phyloP scores from a whole-genome alignment of 2,113 vertebrate genomes.

The Tiliqua scincoides region DNA sequence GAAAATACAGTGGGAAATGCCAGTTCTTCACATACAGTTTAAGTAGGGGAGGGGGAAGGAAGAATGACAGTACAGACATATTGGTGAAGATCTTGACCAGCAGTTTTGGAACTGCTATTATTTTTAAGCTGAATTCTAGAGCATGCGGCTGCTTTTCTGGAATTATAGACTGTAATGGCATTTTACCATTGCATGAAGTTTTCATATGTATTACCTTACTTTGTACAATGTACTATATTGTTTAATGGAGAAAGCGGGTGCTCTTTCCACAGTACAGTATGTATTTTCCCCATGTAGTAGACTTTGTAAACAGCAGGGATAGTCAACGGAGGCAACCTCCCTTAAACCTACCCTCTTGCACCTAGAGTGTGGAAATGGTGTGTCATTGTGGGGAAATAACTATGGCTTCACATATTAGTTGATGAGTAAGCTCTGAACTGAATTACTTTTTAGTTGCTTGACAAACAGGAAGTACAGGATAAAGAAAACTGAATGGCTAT shows the following conservation, averaged over 20 bases:
- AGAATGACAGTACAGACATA: accelerated
- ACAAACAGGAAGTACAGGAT: constrained; percentile 72
- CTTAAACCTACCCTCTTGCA: background rate
- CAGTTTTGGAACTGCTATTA: background rate
- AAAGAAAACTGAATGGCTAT: constrained; percentile 59
- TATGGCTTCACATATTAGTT: constrained; percentile 42
- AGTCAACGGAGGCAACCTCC: background rate
- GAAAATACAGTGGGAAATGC: too few relatives aligned
- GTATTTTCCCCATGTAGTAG: background rate
- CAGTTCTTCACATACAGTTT: too few relatives aligned
- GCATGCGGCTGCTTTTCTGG: accelerated
- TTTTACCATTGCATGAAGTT: accelerated
- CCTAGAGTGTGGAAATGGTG: accelerated
- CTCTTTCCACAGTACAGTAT: background rate
- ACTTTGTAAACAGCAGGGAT: accelerated
- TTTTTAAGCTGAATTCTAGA: background rate
- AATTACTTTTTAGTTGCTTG: constrained; percentile 31
- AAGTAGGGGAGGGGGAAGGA: background rate
- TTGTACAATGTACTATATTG: background rate
- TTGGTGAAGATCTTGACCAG: accelerated
- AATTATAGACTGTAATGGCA: accelerated
- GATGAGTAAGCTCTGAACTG: constrained; percentile 37
- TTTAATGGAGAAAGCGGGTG: accelerated
- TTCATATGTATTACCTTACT: accelerated
- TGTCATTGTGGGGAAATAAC: constrained; percentile 1